These are phyloP conservation scores for Gephyroberyx darwinii DNA, from an alignment of 2,797 vertebrate species.

Conservation along the genomic window DNA sequence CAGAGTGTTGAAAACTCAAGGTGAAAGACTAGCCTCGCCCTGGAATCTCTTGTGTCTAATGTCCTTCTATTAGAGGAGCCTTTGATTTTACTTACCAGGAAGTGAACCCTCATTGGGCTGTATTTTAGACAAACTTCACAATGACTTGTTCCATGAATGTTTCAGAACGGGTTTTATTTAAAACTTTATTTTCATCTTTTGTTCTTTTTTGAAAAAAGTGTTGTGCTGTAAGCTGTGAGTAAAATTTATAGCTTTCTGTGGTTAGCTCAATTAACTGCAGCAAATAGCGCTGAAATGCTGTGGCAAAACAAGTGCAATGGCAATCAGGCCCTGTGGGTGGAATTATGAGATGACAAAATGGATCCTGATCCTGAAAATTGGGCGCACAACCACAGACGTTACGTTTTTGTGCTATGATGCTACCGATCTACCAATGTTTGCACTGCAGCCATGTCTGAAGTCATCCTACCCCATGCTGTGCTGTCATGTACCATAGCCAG, in stretches of 20 bases:
- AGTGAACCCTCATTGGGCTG: neutral
- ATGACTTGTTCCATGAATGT: neutral
- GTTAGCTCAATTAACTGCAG: constrained; percentile 61
- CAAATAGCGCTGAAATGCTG: constrained; percentile 40
- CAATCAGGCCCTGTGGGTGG: constrained; percentile 37
- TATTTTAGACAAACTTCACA: neutral
- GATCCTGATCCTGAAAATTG: constrained; percentile 18
- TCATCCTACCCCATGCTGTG: neutral
- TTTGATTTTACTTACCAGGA: neutral
- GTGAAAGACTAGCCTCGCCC: constrained; percentile 42
- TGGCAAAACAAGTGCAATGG: constrained; percentile 25
- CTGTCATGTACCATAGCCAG: neutral
- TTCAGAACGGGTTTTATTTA: neutral
- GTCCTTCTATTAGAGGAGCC: neutral
- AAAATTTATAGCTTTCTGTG: constrained; percentile 42
- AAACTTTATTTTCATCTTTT: neutral
- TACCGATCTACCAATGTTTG: constrained; percentile 10
- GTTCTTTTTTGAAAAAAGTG: constrained; percentile 19
- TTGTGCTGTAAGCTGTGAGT: constrained; percentile 35
- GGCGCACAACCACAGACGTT: constrained; percentile 15
- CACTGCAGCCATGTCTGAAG: neutral
- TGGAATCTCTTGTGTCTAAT: neutral
- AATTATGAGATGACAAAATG: constrained; percentile 36
- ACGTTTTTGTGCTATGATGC: constrained; percentile 4
- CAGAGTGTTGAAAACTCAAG: constrained; percentile 53